Evolutionary conservation across 2,797 vertebrate genomes (phyloP), one percentile per base, ranked within the genome.

Genomic region (Martes flavigula): DNA sequence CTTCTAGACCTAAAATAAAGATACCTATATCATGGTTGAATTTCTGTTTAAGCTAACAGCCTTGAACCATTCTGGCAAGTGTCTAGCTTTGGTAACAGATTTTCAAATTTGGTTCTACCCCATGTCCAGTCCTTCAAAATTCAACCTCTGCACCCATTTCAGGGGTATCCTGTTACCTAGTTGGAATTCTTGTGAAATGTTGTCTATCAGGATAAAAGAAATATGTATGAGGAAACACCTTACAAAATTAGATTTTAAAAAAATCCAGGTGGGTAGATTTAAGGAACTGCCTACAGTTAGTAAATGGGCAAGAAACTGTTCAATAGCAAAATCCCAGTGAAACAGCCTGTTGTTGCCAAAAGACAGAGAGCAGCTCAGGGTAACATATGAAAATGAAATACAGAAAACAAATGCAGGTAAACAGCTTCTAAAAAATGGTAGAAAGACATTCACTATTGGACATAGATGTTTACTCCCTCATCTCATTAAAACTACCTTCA

Each of bases 101-200:
- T 70, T 90, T 90, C 35, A 79, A 78, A 25, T 84, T 78, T 87
- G 46, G 25, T 75, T 78, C 92, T 60, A 90, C 13, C 48, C 58
- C 38, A 9, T 11, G 12, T 54, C 23, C 23, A 90, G 40, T 30
- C 38, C 90, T 78, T 92, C 18, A 96, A 93, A 93, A 66, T 92
- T 91, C 77, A 85, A 62, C n/a, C 64, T 87, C 58, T 87, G 27
- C 6, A 92, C 54, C 51, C 56, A 86, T 73, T 82, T 75, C 48
- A 51, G 21, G 23, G 9, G 7, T 35, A 35, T 27, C n/a, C 54
- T 35, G 32, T 58, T 68, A 66, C 32, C 43, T 70, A 77, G 23
- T 20, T 87, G 43, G 88, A 96, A 96, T 89, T 89, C 73, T 81
- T 91, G 13, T 81, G 48, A 77, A 84, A 90, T 88, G 86, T 38